Conservation (phyloP, 1,140 invertebrate species). For the Nylanderia fulva region DNA sequence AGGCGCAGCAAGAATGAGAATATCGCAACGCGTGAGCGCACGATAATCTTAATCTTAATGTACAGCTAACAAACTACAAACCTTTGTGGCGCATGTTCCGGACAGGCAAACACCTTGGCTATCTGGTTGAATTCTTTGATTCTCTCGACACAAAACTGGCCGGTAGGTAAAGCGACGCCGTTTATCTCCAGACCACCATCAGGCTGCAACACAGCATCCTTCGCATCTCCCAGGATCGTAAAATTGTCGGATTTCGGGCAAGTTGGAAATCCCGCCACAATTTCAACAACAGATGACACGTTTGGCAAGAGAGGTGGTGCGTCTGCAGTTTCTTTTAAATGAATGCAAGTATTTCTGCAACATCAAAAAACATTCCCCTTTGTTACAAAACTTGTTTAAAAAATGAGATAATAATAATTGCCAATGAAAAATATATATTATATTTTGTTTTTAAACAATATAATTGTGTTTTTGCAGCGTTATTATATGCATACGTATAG, state of each 20-base stretch:
- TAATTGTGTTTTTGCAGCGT: too few relatives aligned
- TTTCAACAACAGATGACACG: constrained; percentile 76
- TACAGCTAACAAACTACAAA: too few relatives aligned
- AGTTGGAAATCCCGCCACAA: constrained; percentile 85
- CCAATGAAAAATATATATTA: background rate
- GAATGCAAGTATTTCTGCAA: constrained; percentile 83
- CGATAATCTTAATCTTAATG: background rate
- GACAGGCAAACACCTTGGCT: constrained; percentile 88
- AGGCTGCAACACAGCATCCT: constrained; percentile 81
- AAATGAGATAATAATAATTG: background rate
- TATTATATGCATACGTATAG: too few relatives aligned
- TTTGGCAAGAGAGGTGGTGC: constrained; percentile 82
- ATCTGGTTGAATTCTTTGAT: constrained; percentile 85
- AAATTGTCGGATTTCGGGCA: constrained; percentile 84
- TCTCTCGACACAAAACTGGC: constrained; percentile 89
- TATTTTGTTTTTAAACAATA: background rate
- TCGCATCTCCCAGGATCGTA: constrained; percentile 85
- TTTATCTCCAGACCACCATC: constrained; percentile 85
- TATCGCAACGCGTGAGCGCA: background rate
- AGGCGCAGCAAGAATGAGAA: background rate
- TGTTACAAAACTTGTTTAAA: background rate
- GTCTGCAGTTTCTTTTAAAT: constrained; percentile 75
- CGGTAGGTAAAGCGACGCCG: constrained; percentile 84
- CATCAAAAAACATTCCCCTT: background rate
- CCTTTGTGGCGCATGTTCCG: constrained; percentile 84